These are phyloP conservation scores for Anthoptus insignis DNA, from an alignment of 2,888 invertebrate species.

Conservation along the genomic window DNA sequence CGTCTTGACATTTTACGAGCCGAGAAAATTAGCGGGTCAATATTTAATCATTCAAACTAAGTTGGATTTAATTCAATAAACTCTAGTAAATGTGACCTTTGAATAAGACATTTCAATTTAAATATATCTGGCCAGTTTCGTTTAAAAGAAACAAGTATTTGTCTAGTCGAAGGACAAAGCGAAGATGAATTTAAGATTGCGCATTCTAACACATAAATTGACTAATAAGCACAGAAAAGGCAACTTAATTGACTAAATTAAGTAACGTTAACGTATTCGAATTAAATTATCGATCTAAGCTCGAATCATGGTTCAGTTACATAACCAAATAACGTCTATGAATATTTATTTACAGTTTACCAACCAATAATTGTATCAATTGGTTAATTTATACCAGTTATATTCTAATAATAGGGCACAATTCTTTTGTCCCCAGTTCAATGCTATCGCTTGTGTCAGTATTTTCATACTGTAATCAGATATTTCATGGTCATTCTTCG, in stretches of 20 bases:
- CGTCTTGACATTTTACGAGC: neutral
- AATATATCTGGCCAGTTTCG: conserved; percentile 19
- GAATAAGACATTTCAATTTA: conserved; percentile 3
- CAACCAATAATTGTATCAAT: neutral
- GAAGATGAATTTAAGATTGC: neutral
- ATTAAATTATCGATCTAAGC: no score
- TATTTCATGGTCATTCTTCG: conserved; percentile 54
- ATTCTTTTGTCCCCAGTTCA: conserved; percentile 43
- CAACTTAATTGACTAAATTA: no score
- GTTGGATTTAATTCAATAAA: neutral
- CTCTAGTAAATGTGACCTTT: conserved; percentile 6
- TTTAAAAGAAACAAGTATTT: neutral
- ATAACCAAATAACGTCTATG: neutral
- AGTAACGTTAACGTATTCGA: no score
- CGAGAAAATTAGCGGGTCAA: conserved; percentile 4
- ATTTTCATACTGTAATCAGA: conserved; percentile 50
- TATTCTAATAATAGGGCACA: conserved; percentile 7
- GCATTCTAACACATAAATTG: no score
- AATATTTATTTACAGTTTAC: neutral
- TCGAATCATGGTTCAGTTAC: no score
- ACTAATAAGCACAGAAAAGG: no score
- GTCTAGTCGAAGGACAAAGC: neutral
- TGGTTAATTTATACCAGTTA: neutral
- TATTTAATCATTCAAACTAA: neutral
- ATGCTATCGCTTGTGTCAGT: conserved; percentile 50